Base-by-base conservation (phyloP, 2,113 vertebrate species). In the Leucopternis melanops region DNA sequence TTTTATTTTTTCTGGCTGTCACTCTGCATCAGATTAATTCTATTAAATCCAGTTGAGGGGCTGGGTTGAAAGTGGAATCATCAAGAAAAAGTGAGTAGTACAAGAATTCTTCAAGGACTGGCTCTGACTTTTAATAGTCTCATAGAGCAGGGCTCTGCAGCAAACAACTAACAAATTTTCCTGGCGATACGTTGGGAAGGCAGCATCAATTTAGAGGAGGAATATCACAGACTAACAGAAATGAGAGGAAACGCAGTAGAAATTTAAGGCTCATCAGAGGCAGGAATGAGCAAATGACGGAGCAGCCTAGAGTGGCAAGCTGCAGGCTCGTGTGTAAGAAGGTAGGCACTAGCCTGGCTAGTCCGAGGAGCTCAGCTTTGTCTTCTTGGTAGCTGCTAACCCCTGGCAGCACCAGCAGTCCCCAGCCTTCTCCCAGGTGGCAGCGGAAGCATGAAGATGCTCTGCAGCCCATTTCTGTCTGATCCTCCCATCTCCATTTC, bases 1-100 rank as follows among this genome's bases (percentile, higher is more conserved):
- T 50, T 94, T 82, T 83, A 36, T 65, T 96, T 92, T 90, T 96
- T 79, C 67, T 90, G 79, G 25, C 36, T 93, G 67, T 70, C 34
- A 80, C 67, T 66, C 92, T 78, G 80, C 75, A 90, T 67, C 29
- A 54, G 50, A 57, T 45, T 83, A 77, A 88, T 92, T 93, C 67
- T 88, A 70, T 67, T 92, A 85, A 92, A 90, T 79, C 47, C 38
- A 89, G 47, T 36, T 73, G 79, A 80, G 71, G 36, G 58, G 36
- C 44, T 62, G 31, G 27, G 13, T 32, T 92, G 62, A 95, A 94
- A 95, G 88, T 70, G 52, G 42, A 91, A 47, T 87, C 16, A 49
- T 71, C 69, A 87, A 65, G 29, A 82, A 85, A 45, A 80, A 75
- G 18, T 61, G 79, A 94, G 71, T 25, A 75, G 26, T 23, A 63